Base-by-base conservation (phyloP, 1,140 invertebrate species). In the Drosophila trapezifrons region DNA sequence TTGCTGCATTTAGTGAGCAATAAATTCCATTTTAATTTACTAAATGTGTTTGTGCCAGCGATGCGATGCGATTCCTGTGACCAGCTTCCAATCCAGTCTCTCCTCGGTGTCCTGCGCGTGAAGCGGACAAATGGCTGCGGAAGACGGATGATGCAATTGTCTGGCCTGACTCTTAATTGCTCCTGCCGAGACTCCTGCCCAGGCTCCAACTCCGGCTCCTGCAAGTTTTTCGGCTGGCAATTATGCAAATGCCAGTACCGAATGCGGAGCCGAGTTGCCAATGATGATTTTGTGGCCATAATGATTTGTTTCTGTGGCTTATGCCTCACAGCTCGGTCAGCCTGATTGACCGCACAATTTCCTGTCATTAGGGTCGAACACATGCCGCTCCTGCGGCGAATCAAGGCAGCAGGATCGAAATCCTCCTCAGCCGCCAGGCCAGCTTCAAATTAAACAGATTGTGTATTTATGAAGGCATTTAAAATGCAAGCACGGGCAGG, bases 21-120 rank as follows among this genome's bases (percentile, higher is more conserved):
- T 89, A 89, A 89, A 89, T 89, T 89, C 74, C 82, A 60, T 89
- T 90, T 89, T 89, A 89, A 89, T 89, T 89, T 89, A 89, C 77
- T 90, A 89, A 89, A 89, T 89, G 85, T 84, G 80, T 78, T 89
- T 67, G 71, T 78, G 81, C 57, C 80, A 55, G 66, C 43, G 42
- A 45, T 45, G 35, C 35, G 29, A 32, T 32, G 9, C 29, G 32
- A 35, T 35, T 12, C 32, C 4, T 38, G 51, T 18, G 51, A 37
- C 32, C 32, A 37, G 18, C 13, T 54, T 54, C 51, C 51, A 54
- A 54, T 42, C 35, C 73, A 40, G 27, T 37, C 38, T 20, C 37
- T 15, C 6, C 55, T 67, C 32, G 54, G 35, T 38, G 38, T 81
- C 66, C 62, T 59, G 81, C 79, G 77, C 77, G 81, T 85, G 81